Conservation (phyloP, 92 coral and sea anemone species). For the Palythoa heliodiscus region DNA sequence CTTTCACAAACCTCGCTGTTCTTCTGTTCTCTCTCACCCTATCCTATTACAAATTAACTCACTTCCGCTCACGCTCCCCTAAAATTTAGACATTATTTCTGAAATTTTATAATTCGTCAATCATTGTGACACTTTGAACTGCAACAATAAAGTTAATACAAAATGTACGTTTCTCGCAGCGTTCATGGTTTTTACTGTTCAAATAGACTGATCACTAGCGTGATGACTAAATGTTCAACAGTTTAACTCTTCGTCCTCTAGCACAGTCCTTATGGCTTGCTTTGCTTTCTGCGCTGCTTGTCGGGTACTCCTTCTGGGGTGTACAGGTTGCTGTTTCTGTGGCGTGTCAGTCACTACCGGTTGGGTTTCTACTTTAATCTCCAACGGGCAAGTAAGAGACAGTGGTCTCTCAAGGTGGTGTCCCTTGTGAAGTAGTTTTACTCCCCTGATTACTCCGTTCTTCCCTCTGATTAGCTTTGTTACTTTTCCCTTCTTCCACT, state of each 20-base stretch:
- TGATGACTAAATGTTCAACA: slow-evolving; percentile 20
- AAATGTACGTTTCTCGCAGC: not conserved
- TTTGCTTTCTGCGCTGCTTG: not conserved
- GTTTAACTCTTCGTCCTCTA: not conserved
- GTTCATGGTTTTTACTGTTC: slow-evolving; percentile 21
- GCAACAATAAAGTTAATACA: slow-evolving; percentile 39
- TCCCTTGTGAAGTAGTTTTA: slow-evolving; percentile 13
- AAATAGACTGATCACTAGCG: slow-evolving; percentile 21
- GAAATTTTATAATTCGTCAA: slow-evolving; percentile 32
- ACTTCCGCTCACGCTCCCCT: slow-evolving; percentile 46
- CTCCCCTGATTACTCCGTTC: slow-evolving; percentile 47
- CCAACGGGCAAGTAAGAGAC: slow-evolving; percentile 3
- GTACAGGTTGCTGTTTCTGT: not conserved
- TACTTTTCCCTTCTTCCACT: slow-evolving; percentile 53
- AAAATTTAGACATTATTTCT: slow-evolving; percentile 38
- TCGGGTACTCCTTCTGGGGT: not conserved
- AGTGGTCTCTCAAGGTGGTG: slow-evolving; percentile 37
- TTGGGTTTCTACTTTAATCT: not conserved
- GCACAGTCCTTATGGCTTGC: not conserved
- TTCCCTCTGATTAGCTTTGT: slow-evolving; percentile 33
- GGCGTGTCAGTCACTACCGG: not conserved
- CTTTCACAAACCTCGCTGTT: too few relatives aligned
- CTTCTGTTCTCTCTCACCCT: too few relatives aligned
- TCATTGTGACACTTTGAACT: slow-evolving; percentile 5
- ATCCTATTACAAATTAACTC: too few relatives aligned